A percentile compares a stretch with the other conserved stretches of the same genome.
phyloP scores from a whole-genome alignment of 2,113 vertebrate species.

The Nannospalax galili region DNA sequence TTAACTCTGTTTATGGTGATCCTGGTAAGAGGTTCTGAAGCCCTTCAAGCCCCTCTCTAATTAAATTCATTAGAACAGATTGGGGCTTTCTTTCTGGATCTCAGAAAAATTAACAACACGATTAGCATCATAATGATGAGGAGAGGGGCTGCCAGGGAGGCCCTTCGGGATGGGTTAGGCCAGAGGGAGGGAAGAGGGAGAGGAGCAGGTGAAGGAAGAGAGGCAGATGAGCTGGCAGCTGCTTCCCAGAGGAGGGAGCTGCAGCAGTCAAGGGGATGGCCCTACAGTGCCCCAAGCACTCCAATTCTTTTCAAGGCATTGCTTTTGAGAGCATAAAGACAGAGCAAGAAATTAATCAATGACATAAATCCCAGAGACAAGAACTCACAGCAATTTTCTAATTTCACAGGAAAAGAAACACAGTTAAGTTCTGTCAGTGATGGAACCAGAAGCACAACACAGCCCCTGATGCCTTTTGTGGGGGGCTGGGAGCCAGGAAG shows the following conservation, averaged over 20 bases:
- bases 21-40: conserved; percentile 81
- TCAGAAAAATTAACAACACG: conserved; percentile 70
- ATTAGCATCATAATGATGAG: conserved; percentile 78
- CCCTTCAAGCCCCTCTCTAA: conserved; percentile 83
- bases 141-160: conserved; percentile 64
- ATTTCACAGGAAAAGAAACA: conserved; percentile 15
- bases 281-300: background rate
- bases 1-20: conserved; percentile 85
- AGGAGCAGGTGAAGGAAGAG: conserved; percentile 71
- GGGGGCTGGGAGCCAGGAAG: background rate
- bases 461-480: background rate
- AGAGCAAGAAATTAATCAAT: conserved; percentile 42
- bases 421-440: background rate
- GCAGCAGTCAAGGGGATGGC: background rate
- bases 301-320: background rate
- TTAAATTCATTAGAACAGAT: conserved; percentile 87
- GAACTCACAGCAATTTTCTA: background rate
- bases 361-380: conserved; percentile 24
- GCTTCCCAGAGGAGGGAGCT: conserved; percentile 40
- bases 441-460: background rate
- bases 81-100: conserved; percentile 80
- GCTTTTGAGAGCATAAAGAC: conserved; percentile 3
- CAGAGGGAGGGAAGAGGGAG: background rate
- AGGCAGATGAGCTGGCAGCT: conserved; percentile 75
- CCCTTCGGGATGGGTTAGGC: conserved; percentile 41